A percentile compares a stretch with the other conserved stretches of the same genome.
Evolutionary conservation across 2,797 vertebrate species (phyloP).

Genomic region (Cossypha niveicapilla): DNA sequence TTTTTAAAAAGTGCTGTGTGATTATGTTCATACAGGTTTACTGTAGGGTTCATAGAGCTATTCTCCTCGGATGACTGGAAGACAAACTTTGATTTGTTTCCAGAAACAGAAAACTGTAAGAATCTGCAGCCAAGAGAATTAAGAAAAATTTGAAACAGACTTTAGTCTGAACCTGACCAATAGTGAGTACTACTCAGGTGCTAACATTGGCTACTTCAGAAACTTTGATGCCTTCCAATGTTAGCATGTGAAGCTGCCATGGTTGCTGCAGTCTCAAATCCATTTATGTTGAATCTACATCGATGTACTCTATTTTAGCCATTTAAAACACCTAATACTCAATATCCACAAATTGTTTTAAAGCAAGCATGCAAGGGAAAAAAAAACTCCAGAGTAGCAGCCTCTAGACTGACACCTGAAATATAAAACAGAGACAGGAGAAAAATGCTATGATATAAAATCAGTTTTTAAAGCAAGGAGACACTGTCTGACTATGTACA

Average conservation of each 20-base stretch:
- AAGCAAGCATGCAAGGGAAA: background rate
- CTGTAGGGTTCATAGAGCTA: background rate
- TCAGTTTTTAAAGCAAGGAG: background rate
- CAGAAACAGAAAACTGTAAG: background rate
- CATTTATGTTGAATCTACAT: background rate
- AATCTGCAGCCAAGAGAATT: background rate
- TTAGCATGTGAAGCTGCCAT: background rate
- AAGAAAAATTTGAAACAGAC: background rate
- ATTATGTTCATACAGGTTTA: background rate
- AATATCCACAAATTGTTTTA: background rate
- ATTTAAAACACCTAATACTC: background rate
- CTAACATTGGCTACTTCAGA: background rate
- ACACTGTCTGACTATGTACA: background rate
- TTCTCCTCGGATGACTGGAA: background rate
- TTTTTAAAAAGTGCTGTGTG: background rate
- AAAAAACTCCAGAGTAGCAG: background rate
- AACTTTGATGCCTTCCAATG: background rate
- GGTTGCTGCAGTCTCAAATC: background rate
- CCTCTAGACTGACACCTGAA: background rate
- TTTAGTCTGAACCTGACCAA: background rate
- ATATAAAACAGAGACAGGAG: background rate
- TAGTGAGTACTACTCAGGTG: background rate
- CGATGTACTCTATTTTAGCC: background rate
- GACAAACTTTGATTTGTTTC: background rate
- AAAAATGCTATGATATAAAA: background rate